Evolutionary conservation across 1,140 invertebrate genomes (phyloP), one percentile per base, ranked within the genome.

Genomic region (Laupala kohalensis): DNA sequence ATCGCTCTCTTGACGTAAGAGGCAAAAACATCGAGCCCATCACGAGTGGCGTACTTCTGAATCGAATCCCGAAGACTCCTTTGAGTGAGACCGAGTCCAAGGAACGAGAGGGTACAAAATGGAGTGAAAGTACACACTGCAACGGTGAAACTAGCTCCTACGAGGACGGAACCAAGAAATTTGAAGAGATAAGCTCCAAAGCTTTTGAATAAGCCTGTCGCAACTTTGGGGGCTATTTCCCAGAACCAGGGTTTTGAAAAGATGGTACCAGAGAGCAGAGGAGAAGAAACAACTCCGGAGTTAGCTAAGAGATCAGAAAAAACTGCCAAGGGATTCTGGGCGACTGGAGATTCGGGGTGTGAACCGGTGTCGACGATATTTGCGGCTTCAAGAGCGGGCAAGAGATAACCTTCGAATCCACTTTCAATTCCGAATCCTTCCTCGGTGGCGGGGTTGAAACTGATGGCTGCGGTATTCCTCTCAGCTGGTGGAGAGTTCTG

Each of bases 51-150:
- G 19, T 53, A 53, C 9, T 53, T 53, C 19, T 19, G 1, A 9
- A 53, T 53, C 19, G 37, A 53, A 1, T 53, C 37, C 19, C 9
- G 9, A 13, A 53, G 9, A 53, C 37, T 53, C 19, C 37, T 53
- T 53, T 19, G 37, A 19, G 9, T 53, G 19, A 81, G 79, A 5
- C 81, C 81, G 0, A 85, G 77, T 9, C 85, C 85, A 25, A 83
- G 75, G 75, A 86, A 86, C 2, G 81, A 81, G 25, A 89, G 84
- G 0, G 82, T 82, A 75, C 89, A 92, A 27, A 90, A 74, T 6
- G 87, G 85, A 0, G 89, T 89, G 24, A 89, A 83, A 1, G 83
- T 82, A 74, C 89, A 92, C 0, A 91, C 75, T 1, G 84, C 80
- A 2, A 83, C 82, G 0, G 84, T 87, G 3, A 88, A 75, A 15